phyloP scores from a whole-genome alignment of 2,888 invertebrate species.

The Mesochorus sp. region DNA sequence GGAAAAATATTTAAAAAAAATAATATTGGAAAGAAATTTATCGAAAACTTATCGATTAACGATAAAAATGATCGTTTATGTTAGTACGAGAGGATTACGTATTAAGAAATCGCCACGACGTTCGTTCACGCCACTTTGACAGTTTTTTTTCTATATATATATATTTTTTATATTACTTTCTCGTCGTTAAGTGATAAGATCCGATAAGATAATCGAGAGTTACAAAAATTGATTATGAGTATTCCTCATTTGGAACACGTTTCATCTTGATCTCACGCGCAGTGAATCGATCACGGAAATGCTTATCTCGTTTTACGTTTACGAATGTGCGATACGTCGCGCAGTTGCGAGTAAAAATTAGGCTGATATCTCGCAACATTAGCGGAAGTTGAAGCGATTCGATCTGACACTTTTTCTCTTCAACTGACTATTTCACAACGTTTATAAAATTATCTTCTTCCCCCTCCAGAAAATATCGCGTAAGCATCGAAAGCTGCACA shows the following conservation, averaged over 20 bases:
- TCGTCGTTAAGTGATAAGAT: conserved; percentile 28
- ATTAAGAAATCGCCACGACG: background rate
- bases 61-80: background rate
- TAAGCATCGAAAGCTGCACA: background rate
- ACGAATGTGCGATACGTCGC: background rate
- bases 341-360: too few species aligned
- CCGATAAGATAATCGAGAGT: conserved; percentile 38
- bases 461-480: background rate
- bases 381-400: too few species aligned
- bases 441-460: background rate
- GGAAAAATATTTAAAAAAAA: background rate
- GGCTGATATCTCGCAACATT: too few species aligned
- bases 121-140: background rate
- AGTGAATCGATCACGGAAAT: background rate
- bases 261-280: conserved; percentile 28
- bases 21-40: background rate
- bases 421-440: background rate
- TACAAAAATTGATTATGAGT: conserved; percentile 17
- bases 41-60: background rate
- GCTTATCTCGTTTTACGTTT: background rate
- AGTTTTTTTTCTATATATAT: background rate
- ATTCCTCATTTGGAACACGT: background rate
- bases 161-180: background rate
- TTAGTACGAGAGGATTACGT: background rate
- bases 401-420: background rate